Evolutionary conservation across 2,888 invertebrate genomes (phyloP).

Genomic region (Operophtera brumata): DNA sequence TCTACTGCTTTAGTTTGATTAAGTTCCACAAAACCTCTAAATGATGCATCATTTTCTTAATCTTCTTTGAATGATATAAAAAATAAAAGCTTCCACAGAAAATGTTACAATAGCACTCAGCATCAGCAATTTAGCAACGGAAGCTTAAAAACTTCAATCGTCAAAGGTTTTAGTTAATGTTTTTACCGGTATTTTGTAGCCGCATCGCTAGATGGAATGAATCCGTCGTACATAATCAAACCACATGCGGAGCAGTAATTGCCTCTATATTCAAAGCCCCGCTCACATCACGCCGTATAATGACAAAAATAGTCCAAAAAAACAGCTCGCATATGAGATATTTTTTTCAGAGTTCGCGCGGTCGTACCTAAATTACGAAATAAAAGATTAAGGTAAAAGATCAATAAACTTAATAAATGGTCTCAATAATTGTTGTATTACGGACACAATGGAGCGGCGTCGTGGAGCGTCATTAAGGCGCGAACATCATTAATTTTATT

Average conservation of each 20-base stretch:
- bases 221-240: conserved; percentile 76
- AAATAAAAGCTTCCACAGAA: conserved; percentile 40
- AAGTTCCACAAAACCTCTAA: conserved; percentile 39
- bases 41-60: conserved; percentile 41
- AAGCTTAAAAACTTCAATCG: conserved; percentile 70
- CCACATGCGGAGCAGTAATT: conserved; percentile 80
- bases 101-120: conserved; percentile 67
- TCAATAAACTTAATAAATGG: conserved; percentile 82
- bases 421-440: conserved; percentile 82
- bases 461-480: conserved; percentile 80
- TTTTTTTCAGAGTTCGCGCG: conserved; percentile 78
- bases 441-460: conserved; percentile 80
- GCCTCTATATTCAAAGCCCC: conserved; percentile 78
- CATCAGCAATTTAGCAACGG: conserved; percentile 77
- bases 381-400: conserved; percentile 81
- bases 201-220: conserved; percentile 72
- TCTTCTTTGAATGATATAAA: conserved; percentile 34
- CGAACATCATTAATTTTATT: conserved; percentile 81
- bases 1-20: conserved; percentile 12
- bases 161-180: conserved; percentile 66
- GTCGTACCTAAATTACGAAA: conserved; percentile 79
- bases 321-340: conserved; percentile 77
- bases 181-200: conserved; percentile 69
- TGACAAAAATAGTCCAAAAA: conserved; percentile 81
- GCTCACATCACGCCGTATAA: conserved; percentile 80